Base-by-base conservation (phyloP, 64 coral and sea anemone genomes). In the Montipora capricornis region DNA sequence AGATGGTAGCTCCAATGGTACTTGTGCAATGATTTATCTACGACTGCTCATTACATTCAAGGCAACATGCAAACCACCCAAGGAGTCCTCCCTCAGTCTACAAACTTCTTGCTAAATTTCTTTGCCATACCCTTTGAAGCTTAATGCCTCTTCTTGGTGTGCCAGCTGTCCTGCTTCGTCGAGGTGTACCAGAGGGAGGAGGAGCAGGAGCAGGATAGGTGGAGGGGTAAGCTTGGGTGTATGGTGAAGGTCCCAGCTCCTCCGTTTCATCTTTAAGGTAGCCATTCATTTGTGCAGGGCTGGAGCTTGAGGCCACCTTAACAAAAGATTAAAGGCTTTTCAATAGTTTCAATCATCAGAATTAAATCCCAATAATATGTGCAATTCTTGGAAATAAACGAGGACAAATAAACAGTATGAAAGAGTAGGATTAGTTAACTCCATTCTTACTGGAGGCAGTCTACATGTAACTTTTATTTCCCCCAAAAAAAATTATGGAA, bases 181-280 rank as follows among this genome's bases (percentile, higher is more conserved):
- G 78, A 15, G 88, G 92, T 6, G 92, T 79, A 29, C 92, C 93
- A 76, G 83, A 60, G 17, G 92, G 92, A 58, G 95, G 95, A 20
- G 95, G 95, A 4, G 79, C 93, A 77, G 95, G 95, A 7, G 94
- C 79, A 29, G 95, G 95, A 64, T 94, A 97, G 14, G 95, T 97
- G 20, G 90, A 74, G 47, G 92, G 95, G 66, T 95, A 92, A 1
- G 78, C 64, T 60, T 90, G 91, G 12, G 78, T 73, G 74, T 97
- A 97, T 6, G 95, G 95, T 13, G 77, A 94, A 15, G 80, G 81
- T 49, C 79, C 87, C 53, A 90, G 91, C 13, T 83, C 5, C 44
- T 97, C 95, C 13, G 76, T 78, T 13, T 97, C 95, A 73, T 97
- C 95, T 11, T 74, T 94, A 55, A 97, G 53, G 76, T 97, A 97